A percentile compares a stretch with the other conserved stretches of the same genome.
phyloP scores from a whole-genome alignment of 2,113 vertebrate genomes.

The Macheiramphus alcinus region DNA sequence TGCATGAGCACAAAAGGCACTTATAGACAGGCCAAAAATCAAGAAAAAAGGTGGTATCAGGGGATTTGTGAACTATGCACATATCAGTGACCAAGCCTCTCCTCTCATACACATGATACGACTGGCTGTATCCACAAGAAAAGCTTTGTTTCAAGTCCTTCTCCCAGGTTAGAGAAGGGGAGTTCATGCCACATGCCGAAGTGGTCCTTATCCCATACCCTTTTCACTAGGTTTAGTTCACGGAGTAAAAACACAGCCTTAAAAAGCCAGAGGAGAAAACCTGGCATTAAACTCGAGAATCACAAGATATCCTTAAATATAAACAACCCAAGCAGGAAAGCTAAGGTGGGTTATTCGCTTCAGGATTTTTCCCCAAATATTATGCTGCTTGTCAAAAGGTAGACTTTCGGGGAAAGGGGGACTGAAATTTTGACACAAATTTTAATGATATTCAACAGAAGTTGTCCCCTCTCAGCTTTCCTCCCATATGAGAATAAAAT shows the following conservation, averaged over 20 bases:
- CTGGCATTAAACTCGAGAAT: background rate
- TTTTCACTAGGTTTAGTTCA: background rate
- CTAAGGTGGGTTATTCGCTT: background rate
- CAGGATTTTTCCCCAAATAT: background rate
- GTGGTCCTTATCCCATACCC: background rate
- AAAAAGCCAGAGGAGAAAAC: background rate
- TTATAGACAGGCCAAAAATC: background rate
- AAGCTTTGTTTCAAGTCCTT: background rate
- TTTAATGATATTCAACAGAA: background rate
- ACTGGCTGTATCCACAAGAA: background rate
- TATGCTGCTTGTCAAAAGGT: background rate
- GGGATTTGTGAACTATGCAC: background rate
- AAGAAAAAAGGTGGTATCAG: background rate
- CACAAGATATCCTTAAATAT: background rate
- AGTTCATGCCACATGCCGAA: background rate
- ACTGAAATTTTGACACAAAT: background rate
- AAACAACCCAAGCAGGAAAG: background rate
- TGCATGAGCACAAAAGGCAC: background rate
- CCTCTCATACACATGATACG: fast-evolving
- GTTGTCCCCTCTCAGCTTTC: background rate
- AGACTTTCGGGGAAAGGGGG: background rate
- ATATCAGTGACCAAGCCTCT: background rate
- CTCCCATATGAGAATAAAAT: background rate
- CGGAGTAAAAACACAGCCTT: background rate
- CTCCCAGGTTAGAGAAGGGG: background rate